Evolutionary conservation across 2,888 invertebrate genomes (phyloP).

Genomic region (Melanchra persicariae): DNA sequence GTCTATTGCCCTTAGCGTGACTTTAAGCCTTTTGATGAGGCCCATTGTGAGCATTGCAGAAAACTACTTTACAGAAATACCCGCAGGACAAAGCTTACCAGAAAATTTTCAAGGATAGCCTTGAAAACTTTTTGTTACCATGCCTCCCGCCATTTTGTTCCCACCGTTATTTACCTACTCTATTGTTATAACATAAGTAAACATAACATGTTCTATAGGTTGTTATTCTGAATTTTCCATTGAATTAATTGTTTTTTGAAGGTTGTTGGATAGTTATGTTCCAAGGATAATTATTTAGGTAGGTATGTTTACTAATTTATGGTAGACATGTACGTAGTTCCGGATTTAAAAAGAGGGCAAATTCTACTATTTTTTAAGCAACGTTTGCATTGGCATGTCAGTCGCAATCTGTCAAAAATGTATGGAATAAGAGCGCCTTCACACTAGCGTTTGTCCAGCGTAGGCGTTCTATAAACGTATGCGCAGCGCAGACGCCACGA

Average conservation of each 20-base stretch:
- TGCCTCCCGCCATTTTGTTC: neutral
- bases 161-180: neutral
- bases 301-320: neutral
- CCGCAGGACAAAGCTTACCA: neutral
- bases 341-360: too few species aligned
- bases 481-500: too few species aligned
- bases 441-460: too few species aligned
- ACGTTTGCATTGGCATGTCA: too few species aligned
- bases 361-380: too few species aligned
- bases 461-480: too few species aligned
- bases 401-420: too few species aligned
- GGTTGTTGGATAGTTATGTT: slow-evolving; percentile 20
- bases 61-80: neutral
- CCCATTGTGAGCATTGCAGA: too few species aligned
- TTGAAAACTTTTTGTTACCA: slow-evolving; percentile 38
- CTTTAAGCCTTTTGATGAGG: too few species aligned
- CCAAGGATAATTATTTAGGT: slow-evolving; percentile 24
- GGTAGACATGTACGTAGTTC: too few species aligned
- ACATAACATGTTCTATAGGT: slow-evolving; percentile 26
- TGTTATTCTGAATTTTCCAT: slow-evolving; percentile 51
- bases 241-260: slow-evolving; percentile 40
- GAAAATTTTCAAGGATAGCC: slow-evolving; percentile 24
- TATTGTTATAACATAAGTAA: slow-evolving; percentile 19
- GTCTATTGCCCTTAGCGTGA: too few species aligned
- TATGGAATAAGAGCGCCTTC: too few species aligned